phyloP scores from a whole-genome alignment of 1,140 invertebrate genomes.

The Nymphalis io region DNA sequence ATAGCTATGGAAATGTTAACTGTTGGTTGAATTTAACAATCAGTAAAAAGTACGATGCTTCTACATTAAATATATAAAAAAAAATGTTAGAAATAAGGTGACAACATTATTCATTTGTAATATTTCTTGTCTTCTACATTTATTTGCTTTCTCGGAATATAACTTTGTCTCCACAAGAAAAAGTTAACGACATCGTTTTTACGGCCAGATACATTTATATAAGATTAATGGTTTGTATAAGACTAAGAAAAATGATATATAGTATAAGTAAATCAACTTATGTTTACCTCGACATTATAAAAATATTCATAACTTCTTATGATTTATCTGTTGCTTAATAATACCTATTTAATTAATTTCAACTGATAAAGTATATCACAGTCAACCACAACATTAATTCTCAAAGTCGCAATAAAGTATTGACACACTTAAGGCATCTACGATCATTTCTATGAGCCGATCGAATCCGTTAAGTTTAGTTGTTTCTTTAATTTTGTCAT shows the following conservation, averaged over 20 bases:
- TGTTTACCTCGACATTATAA: constrained; percentile 12
- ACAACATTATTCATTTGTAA: neutral
- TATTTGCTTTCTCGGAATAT: constrained; percentile 5
- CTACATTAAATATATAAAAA: too few relatives aligned
- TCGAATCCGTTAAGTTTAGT: too few relatives aligned
- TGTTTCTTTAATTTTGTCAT: too few relatives aligned
- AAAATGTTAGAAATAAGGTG: neutral
- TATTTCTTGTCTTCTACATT: constrained; percentile 2
- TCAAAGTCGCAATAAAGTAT: too few relatives aligned
- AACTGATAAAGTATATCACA: too few relatives aligned
- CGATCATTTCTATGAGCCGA: too few relatives aligned
- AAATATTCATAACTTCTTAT: neutral
- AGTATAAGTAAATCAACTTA: constrained; percentile 12
- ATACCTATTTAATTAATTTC: neutral
- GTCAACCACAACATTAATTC: too few relatives aligned
- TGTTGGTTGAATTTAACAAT: too few relatives aligned
- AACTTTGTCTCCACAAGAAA: constrained; percentile 13
- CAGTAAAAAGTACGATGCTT: too few relatives aligned
- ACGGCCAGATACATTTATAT: constrained; percentile 23
- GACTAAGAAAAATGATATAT: constrained; percentile 27
- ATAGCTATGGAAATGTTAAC: neutral
- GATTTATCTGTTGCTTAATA: neutral
- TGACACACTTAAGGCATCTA: too few relatives aligned
- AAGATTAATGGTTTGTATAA: constrained; percentile 30
- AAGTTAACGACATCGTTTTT: constrained; percentile 27